Percentiles rank a stretch among this genome's conserved stretches.
Conservation (phyloP, 1,140 invertebrate genomes). For the Cyrtorhinus lividipennis region DNA sequence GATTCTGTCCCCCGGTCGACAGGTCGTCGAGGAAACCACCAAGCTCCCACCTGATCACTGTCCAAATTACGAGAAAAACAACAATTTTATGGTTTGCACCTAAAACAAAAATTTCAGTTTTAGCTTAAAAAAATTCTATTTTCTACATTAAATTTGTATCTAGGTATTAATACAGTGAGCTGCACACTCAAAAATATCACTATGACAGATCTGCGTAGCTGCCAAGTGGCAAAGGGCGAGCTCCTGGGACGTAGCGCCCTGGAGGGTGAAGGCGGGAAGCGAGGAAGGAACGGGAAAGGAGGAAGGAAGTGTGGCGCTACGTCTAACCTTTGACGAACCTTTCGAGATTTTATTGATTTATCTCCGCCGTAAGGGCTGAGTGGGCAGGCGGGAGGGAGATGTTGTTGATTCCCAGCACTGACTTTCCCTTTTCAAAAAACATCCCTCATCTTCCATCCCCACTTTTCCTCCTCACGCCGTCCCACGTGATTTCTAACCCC, state of each 20-base stretch:
- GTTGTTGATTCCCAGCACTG: conserved; percentile 11
- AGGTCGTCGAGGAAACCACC: too few relatives aligned
- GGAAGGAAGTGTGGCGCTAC: background rate
- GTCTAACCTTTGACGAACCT: conserved; percentile 15
- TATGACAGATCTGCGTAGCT: background rate
- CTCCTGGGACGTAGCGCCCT: background rate
- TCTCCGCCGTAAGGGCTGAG: background rate
- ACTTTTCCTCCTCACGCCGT: background rate
- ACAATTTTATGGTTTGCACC: background rate
- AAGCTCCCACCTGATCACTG: background rate
- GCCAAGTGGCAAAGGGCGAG: background rate
- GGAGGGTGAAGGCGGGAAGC: background rate
- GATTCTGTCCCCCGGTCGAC: background rate
- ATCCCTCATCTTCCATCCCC: background rate
- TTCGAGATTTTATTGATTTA: conserved; percentile 17
- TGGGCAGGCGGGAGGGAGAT: background rate
- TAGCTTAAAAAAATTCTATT: too few relatives aligned
- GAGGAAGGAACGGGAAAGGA: background rate
- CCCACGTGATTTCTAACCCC: too few relatives aligned
- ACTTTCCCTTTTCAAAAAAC: conserved; percentile 17
- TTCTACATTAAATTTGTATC: too few relatives aligned
- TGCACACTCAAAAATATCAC: too few relatives aligned
- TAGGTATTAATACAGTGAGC: too few relatives aligned
- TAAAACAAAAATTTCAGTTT: background rate
- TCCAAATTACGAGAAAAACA: background rate